Evolutionary conservation across 2,888 invertebrate genomes (phyloP).

Genomic region (Harpalus rufipes): DNA sequence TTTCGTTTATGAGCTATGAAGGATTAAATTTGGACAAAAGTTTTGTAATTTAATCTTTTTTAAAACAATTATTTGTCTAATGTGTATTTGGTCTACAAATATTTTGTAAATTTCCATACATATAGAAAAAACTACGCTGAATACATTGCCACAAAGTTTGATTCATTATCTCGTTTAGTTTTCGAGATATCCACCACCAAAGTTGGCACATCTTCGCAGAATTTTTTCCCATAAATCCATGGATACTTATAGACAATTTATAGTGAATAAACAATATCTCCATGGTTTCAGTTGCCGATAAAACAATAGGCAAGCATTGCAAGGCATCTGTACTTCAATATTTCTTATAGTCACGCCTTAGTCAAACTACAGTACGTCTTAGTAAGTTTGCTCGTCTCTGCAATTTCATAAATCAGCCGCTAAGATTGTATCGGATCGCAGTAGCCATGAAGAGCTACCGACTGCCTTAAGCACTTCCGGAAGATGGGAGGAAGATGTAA

Average conservation of each 20-base stretch:
- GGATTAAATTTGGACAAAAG: no score
- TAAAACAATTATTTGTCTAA: no score
- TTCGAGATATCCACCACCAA: background rate
- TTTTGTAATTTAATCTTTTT: no score
- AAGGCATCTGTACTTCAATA: background rate
- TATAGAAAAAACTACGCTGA: background rate
- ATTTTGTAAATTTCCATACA: background rate
- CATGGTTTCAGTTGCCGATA: background rate
- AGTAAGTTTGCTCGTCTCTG: background rate
- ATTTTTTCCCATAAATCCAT: background rate
- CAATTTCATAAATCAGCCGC: background rate
- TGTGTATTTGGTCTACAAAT: no score
- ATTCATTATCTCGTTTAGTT: background rate
- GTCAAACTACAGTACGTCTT: background rate
- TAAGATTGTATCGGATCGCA: background rate
- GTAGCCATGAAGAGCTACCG: background rate
- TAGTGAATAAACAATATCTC: background rate
- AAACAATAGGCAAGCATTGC: constrained; percentile 2
- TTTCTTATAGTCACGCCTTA: background rate
- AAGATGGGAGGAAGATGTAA: background rate
- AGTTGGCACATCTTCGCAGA: background rate
- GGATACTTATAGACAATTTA: background rate
- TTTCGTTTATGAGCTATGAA: no score
- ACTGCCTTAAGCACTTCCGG: background rate
- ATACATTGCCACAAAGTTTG: background rate